Conservation (phyloP, 2,797 vertebrate genomes). For the Pteronotus mesoamericanus region DNA sequence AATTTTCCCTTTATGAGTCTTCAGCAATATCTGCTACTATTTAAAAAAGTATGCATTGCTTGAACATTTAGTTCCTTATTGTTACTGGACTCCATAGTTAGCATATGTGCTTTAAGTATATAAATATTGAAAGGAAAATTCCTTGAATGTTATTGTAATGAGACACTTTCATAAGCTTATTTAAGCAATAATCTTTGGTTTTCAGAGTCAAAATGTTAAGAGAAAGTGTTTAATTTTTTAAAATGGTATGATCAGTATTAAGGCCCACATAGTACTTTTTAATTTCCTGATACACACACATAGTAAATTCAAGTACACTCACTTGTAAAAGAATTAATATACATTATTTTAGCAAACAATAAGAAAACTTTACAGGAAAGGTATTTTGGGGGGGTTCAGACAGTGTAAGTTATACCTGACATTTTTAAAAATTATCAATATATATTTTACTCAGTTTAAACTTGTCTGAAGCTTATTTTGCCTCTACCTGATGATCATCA, state of each 20-base stretch:
- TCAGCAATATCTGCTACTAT: neutral
- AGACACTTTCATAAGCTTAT: neutral
- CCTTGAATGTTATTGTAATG: neutral
- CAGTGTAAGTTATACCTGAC: neutral
- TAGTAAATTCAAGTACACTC: fast-evolving
- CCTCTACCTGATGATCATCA: neutral
- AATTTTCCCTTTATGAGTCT: neutral
- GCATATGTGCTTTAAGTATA: neutral
- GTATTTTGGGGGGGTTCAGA: neutral
- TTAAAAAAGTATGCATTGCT: neutral
- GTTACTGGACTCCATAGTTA: neutral
- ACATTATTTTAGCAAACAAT: neutral
- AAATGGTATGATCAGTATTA: neutral
- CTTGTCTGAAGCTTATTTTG: neutral
- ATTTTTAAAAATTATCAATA: neutral
- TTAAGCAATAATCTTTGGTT: neutral
- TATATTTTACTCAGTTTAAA: neutral
- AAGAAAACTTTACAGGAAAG: neutral
- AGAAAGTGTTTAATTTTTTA: neutral
- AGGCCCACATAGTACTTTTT: neutral
- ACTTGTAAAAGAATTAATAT: neutral
- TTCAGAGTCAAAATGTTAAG: neutral
- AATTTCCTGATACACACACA: neutral
- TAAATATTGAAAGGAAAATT: neutral
- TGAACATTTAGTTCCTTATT: neutral